Conservation (phyloP, 2,797 vertebrate genomes). For the Apogon hyalosoma region DNA sequence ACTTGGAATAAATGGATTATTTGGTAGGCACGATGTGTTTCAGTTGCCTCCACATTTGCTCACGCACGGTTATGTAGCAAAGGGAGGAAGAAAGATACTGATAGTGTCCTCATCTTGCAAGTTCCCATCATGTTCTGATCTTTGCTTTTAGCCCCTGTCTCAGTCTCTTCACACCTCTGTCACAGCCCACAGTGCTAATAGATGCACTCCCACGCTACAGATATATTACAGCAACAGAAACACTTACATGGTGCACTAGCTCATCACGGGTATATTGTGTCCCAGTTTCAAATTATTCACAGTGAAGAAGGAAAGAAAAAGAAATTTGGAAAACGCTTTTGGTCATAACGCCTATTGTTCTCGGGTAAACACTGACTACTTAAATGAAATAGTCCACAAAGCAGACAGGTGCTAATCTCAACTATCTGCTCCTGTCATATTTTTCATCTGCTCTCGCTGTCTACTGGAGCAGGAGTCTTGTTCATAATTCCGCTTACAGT, state of each 20-base stretch:
- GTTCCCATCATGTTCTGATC: slow-evolving; percentile 45
- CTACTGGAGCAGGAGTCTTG: slow-evolving; percentile 3
- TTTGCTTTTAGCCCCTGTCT: slow-evolving; percentile 65
- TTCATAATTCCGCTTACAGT: slow-evolving; percentile 32
- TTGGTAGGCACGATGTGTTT: neutral
- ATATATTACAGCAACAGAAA: slow-evolving; percentile 65
- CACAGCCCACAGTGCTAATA: slow-evolving; percentile 73
- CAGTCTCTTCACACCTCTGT: slow-evolving; percentile 71
- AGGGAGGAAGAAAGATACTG: neutral
- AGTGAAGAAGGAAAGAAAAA: slow-evolving; percentile 39
- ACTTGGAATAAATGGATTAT: slow-evolving; percentile 9
- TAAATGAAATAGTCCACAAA: slow-evolving; percentile 9
- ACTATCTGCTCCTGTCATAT: neutral
- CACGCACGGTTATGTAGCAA: neutral
- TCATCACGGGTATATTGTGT: slow-evolving; percentile 76
- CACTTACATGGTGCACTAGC: slow-evolving; percentile 60
- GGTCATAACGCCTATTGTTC: slow-evolving; percentile 16
- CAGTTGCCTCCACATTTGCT: neutral
- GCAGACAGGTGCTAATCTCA: slow-evolving; percentile 13
- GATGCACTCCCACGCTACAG: slow-evolving; percentile 75
- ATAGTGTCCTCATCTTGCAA: slow-evolving; percentile 1
- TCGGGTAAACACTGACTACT: slow-evolving; percentile 21
- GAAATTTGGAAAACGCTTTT: slow-evolving; percentile 14
- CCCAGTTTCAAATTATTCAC: slow-evolving; percentile 67
- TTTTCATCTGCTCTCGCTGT: slow-evolving; percentile 9